Evolutionary conservation across 2,113 vertebrate genomes (phyloP), one percentile per base, ranked within the genome.

Genomic region (Tenrec ecaudatus): DNA sequence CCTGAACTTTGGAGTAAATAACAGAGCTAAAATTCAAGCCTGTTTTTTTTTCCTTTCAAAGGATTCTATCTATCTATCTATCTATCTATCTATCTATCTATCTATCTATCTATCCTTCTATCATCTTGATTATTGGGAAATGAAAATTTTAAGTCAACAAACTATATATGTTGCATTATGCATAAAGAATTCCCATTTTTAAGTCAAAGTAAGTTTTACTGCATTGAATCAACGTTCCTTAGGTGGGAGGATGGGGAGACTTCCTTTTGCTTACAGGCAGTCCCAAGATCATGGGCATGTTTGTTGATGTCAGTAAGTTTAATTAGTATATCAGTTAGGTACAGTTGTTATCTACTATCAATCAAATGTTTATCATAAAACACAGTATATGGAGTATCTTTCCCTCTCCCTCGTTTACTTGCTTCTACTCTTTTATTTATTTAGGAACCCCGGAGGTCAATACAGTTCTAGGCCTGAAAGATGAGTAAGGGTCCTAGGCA

Each of bases 151-250:
- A 68, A 5, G 89, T 38, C 22, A 69, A 5, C 47, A 53, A 53
- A 53, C 47, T 53, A 53, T 14, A 10, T 83, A 71, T 89, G 17
- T 9, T 40, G 6, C 31, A 19, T 1, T 47, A 79, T 60, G 7
- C 5, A 29, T 3, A 47, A 78, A 75, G 20, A 71, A 38, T 62
- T 60, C 6, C 12, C 88, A 0, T 69, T 62, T 53, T 31, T 36
- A 66, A 69, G 25, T 71, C 27, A 89, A 81, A 66, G 47, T 22
- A 89, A 80, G 5, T 83, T 94, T 69, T 22, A 31, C 31, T 94
- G 88, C 6, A 8, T 75, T 80, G 69, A 82, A 40, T 73, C 33
- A 73, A 71, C n/a, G 71, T 4, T 73, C 71, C 71, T 73, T 73
- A 73, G 71, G 22, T 36, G 17, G 9, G 71, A 22, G n/a, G 20